Evolutionary conservation across 2,113 vertebrate species (phyloP).

Genomic region (Eolophus roseicapilla): DNA sequence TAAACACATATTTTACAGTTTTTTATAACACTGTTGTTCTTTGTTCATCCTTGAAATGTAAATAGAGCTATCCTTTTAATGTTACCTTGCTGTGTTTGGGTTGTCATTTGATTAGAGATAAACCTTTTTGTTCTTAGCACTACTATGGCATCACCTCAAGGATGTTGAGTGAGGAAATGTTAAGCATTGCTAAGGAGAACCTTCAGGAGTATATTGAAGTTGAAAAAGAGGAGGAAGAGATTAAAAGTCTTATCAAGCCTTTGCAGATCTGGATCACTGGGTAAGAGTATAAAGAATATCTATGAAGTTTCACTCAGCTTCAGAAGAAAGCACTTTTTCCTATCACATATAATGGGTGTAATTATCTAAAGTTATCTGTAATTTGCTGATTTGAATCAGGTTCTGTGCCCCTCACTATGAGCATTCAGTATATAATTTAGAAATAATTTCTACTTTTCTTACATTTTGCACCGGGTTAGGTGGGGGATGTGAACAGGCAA

Average conservation of each 20-base stretch:
- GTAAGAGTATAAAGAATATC: slow-evolving; percentile 64
- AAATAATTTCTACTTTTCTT: not conserved
- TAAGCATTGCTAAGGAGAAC: slow-evolving; percentile 84
- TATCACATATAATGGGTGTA: not conserved
- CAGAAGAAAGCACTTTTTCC: not conserved
- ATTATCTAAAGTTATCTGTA: not conserved
- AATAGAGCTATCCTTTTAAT: not conserved
- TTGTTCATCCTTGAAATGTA: not conserved
- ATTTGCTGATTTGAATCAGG: not conserved
- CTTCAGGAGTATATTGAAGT: slow-evolving; percentile 59
- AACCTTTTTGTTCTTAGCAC: slow-evolving; percentile 68
- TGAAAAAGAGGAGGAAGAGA: slow-evolving; percentile 72
- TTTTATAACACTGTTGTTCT: not conserved
- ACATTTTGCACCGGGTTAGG: not conserved
- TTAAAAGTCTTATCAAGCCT: slow-evolving; percentile 63
- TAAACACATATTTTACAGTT: not conserved
- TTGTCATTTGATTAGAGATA: not conserved
- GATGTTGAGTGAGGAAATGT: slow-evolving; percentile 79
- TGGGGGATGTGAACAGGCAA: not conserved
- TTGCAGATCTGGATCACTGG: slow-evolving; percentile 89
- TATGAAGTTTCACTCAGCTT: not conserved
- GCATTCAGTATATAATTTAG: not conserved
- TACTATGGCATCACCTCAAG: slow-evolving; percentile 83
- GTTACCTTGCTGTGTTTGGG: not conserved
- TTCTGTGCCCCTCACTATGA: not conserved